A percentile compares a stretch with the other conserved stretches of the same genome.
phyloP scores from a whole-genome alignment of 2,797 vertebrate species.

The Centroberyx gerrardi region DNA sequence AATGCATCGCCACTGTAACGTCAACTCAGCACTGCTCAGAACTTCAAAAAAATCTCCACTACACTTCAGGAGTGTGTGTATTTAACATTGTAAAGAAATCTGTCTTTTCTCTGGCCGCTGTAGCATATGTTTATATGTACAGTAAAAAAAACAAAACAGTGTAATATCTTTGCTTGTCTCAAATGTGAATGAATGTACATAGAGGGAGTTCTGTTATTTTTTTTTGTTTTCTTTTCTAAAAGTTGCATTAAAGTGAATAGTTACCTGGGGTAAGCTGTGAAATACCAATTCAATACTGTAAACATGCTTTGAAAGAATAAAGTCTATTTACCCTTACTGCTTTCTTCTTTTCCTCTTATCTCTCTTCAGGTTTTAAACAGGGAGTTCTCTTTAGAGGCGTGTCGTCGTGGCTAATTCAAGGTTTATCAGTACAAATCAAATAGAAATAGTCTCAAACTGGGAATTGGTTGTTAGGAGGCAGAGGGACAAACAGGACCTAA shows the following conservation, averaged over 20 bases:
- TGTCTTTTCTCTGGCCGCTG: conserved; percentile 70
- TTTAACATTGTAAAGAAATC: conserved; percentile 83
- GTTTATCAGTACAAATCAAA: too few relatives aligned
- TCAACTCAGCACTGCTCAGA: conserved; percentile 21
- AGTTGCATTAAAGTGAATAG: conserved; percentile 70
- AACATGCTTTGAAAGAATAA: conserved; percentile 82
- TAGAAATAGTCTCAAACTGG: too few relatives aligned
- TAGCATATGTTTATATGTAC: conserved; percentile 84
- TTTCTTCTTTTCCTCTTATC: neutral
- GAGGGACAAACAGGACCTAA: too few relatives aligned
- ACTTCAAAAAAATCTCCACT: conserved; percentile 25
- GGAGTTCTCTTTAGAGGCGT: too few relatives aligned
- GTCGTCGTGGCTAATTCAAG: too few relatives aligned
- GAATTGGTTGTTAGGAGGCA: too few relatives aligned
- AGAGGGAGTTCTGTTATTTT: conserved; percentile 64
- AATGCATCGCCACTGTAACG: conserved; percentile 33
- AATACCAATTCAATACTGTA: conserved; percentile 72
- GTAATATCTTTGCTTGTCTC: conserved; percentile 75
- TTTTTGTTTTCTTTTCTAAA: conserved; percentile 72
- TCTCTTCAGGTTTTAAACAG: neutral
- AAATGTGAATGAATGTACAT: conserved; percentile 83
- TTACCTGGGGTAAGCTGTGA: conserved; percentile 64
- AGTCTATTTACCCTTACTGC: conserved; percentile 69
- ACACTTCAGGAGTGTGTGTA: conserved; percentile 30
- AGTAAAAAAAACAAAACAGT: conserved; percentile 63